Evolutionary conservation across 1,140 invertebrate species (phyloP).

Genomic region (Drosophila pruinosa): DNA sequence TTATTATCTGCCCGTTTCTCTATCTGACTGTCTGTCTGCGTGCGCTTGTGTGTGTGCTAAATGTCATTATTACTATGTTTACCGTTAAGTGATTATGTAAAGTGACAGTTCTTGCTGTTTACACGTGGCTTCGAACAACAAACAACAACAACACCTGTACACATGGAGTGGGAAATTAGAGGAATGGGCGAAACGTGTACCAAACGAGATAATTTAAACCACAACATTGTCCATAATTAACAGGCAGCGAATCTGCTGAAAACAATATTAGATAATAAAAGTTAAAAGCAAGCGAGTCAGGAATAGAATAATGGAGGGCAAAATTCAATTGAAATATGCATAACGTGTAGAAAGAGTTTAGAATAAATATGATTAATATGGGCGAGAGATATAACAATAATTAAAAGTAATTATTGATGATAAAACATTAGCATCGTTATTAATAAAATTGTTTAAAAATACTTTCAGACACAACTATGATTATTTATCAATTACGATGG

Average conservation of each 20-base stretch:
- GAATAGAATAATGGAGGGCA: too few relatives aligned
- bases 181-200: background rate
- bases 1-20: constrained; percentile 1
- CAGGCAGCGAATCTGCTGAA: background rate
- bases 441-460: too few relatives aligned
- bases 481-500: too few relatives aligned
- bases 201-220: background rate
- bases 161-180: background rate
- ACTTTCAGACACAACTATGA: too few relatives aligned
- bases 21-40: background rate
- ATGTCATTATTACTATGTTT: constrained; percentile 12
- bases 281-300: too few relatives aligned
- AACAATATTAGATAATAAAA: too few relatives aligned
- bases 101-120: constrained; percentile 22
- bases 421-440: too few relatives aligned
- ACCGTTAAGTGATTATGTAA: constrained; percentile 26
- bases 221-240: background rate
- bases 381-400: too few relatives aligned
- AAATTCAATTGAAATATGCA: too few relatives aligned
- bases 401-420: too few relatives aligned
- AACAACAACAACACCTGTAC: background rate
- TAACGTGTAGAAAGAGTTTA: too few relatives aligned
- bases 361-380: too few relatives aligned
- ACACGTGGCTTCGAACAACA: background rate
- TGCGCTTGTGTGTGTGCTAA: constrained; percentile 13